Conservation (phyloP, 92 coral and sea anemone species). For the Actinostola sp. region DNA sequence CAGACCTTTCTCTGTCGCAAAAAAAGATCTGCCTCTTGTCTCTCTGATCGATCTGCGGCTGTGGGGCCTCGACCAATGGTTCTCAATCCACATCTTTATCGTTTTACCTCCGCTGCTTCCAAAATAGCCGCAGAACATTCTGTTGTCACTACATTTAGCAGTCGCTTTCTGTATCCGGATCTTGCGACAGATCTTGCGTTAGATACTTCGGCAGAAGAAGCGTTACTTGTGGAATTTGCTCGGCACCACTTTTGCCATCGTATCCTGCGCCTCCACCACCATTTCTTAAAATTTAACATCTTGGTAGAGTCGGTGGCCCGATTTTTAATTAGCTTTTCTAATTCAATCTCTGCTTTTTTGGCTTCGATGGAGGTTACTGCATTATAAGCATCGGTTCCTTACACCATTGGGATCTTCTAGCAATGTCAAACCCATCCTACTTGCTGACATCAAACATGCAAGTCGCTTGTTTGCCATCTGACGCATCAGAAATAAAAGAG, state of each 20-base stretch:
- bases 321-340: constrained; percentile 23
- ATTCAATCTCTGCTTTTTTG: constrained; percentile 33
- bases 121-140: constrained; percentile 29
- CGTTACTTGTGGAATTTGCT: constrained; percentile 16
- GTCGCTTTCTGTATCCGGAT: constrained; percentile 42
- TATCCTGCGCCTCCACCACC: constrained; percentile 67
- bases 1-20: no score
- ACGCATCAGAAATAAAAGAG: no score
- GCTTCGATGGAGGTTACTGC: constrained; percentile 54
- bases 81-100: no score
- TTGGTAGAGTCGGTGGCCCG: constrained; percentile 37
- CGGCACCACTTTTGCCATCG: constrained; percentile 63
- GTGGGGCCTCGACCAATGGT: no score
- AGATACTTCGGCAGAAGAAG: constrained; percentile 45
- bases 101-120: no score
- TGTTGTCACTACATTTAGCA: constrained; percentile 35
- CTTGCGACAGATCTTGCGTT: constrained; percentile 29
- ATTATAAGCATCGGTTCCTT: no score
- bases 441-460: no score
- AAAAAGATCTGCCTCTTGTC: no score
- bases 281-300: constrained; percentile 45
- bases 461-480: no score
- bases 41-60: no score
- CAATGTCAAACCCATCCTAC: no score
- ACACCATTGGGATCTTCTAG: no score